Evolutionary conservation across 2,113 vertebrate species (phyloP).

Genomic region (Cnemophilus loriae): DNA sequence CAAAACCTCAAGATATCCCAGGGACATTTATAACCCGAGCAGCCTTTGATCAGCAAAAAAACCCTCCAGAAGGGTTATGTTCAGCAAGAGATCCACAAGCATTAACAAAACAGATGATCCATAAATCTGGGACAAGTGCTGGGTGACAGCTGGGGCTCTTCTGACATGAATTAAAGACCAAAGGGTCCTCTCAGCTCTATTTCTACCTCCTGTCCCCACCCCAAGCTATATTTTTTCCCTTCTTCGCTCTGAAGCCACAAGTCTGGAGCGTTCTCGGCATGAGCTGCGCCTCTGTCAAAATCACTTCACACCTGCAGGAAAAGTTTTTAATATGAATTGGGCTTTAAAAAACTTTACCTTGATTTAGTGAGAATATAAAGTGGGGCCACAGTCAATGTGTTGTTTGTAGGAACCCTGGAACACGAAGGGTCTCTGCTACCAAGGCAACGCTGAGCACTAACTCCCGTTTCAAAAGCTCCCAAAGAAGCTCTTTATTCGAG

Average conservation of each 20-base stretch:
- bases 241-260: not conserved
- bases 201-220: slow-evolving; percentile 18
- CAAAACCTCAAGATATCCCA: slow-evolving; percentile 34
- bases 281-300: slow-evolving; percentile 56
- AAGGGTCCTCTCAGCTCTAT: not conserved
- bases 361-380: slow-evolving; percentile 73
- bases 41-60: not conserved
- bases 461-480: slow-evolving; percentile 44
- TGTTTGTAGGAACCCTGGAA: slow-evolving; percentile 64
- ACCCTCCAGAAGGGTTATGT: not conserved
- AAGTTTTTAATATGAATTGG: slow-evolving; percentile 55
- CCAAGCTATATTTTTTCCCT: not conserved
- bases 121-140: not conserved
- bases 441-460: slow-evolving; percentile 56
- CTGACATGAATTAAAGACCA: not conserved
- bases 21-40: not conserved
- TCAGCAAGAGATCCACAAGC: slow-evolving; percentile 15
- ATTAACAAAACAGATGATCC: slow-evolving; percentile 18
- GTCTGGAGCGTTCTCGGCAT: slow-evolving; percentile 34
- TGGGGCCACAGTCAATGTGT: slow-evolving; percentile 62
- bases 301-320: slow-evolving; percentile 66
- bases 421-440: slow-evolving; percentile 55
- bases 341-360: slow-evolving; percentile 70
- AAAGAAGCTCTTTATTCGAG: slow-evolving; percentile 66
- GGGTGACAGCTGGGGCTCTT: not conserved